Base-by-base conservation (phyloP, 1,140 invertebrate species). In the Drosophila setifemur region DNA sequence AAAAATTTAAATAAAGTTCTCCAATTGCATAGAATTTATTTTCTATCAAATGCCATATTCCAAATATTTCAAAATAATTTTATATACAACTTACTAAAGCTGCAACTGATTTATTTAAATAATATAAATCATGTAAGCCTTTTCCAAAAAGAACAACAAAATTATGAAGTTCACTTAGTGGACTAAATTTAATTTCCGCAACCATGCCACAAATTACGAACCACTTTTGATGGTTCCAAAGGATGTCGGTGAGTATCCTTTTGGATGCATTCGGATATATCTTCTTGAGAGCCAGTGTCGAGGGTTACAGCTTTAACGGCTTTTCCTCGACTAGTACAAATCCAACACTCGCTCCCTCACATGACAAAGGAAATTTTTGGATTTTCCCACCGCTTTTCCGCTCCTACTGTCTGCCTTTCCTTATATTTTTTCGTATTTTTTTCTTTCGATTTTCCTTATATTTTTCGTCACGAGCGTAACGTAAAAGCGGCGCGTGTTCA, bases 401-500 rank as follows among this genome's bases (percentile, higher is more conserved):
- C 5, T 23, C 21, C 31, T 12, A 35, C 14, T 54, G 4, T 9
- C n/a, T n/a, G n/a, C n/a, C n/a, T n/a, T n/a, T n/a, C n/a, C n/a
- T n/a, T n/a, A n/a, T n/a, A n/a, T n/a, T n/a, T 21, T 8, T 25
- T 21, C 23, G 19, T 35, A 23, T 25, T 25, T 2, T 2, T 40
- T 50, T 14, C n/a, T n/a, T n/a, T n/a, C n/a, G n/a, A n/a, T 37
- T 58, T 60, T 31, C 18, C 23, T 29, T 25, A 25, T 43, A 12
- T 28, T 49, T 35, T 11, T 29, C 78, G 73, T 85, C 79, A 83
- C 79, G 81, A 77, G 52, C 71, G 74, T 69, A 86, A 79, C 81
- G 71, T 75, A 74, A 72, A 61, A 72, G 79, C 71, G 70, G 71
- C 60, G 81, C 79, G 79, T 85, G 79, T 75, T 79, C 53, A 37